These are phyloP conservation scores for Cremastinae sp. DNA, from an alignment of 2,888 invertebrate species.

Conservation along the genomic window DNA sequence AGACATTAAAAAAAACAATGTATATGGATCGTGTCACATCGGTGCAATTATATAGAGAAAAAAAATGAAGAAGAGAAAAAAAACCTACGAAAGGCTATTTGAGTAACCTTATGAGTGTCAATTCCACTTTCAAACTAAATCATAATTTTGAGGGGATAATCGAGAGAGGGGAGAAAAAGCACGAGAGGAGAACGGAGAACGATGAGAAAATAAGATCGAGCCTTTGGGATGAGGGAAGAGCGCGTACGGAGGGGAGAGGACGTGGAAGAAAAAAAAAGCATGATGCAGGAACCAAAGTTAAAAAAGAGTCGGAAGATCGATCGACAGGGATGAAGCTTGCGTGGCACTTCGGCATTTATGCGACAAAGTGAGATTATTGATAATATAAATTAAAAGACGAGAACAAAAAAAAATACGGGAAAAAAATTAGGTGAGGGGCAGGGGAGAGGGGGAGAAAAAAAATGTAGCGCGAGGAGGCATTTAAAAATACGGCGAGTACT, in stretches of 20 bases:
- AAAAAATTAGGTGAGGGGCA: too few species aligned
- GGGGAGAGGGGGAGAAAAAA: constrained; percentile 35
- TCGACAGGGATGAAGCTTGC: constrained; percentile 67
- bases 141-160: constrained; percentile 75
- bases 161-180: constrained; percentile 53
- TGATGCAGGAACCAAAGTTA: constrained; percentile 52
- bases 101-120: constrained; percentile 80
- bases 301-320: constrained; percentile 61
- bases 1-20: constrained; percentile 68
- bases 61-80: constrained; percentile 7
- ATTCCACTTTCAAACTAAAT: constrained; percentile 79
- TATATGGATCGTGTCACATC: constrained; percentile 74
- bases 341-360: constrained; percentile 79
- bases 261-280: constrained; percentile 55
- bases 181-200: too few species aligned
- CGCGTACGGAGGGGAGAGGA: constrained; percentile 60
- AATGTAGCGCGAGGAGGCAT: constrained; percentile 68
- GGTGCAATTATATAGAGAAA: constrained; percentile 75
- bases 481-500: constrained; percentile 74
- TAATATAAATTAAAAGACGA: constrained; percentile 79
- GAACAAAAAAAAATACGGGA: constrained; percentile 68
- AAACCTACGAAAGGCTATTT: constrained; percentile 76
- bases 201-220: constrained; percentile 57
- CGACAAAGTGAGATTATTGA: constrained; percentile 83
- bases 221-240: too few species aligned